Evolutionary conservation across 1,140 invertebrate species (phyloP), one percentile per base, ranked within the genome.

Genomic region (Fragariocoptes setiger): DNA sequence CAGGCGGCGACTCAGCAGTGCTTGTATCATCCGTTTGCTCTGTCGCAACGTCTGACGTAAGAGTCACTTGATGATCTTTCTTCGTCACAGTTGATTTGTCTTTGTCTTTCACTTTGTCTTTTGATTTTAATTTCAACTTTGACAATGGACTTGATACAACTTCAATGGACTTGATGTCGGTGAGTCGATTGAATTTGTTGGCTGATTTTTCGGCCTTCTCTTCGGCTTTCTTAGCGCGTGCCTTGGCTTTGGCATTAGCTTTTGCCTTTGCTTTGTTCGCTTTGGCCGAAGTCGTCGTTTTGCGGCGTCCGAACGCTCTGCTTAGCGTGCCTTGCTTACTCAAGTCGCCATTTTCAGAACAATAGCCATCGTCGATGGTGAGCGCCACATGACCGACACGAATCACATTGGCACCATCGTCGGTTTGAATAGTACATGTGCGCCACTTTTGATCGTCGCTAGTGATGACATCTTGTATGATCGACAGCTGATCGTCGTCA

Each of bases 401-500:
- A n/a, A n/a, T n/a, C n/a, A n/a, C n/a, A n/a, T n/a, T n/a, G n/a
- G n/a, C n/a, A n/a, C n/a, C n/a, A n/a, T n/a, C n/a, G n/a, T 31
- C 25, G 8, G 25, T 31, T 31, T 31, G 25, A 31, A 31, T 31
- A n/a, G 25, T 31, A 31, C 25, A 31, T 8, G 25, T 31, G 25
- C 25, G 25, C 25, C 21, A 39, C 13, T 41, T 37, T 21, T 41
- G 37, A 5, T 42, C 22, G 13, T 3, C 14, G 36, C 20, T 15
- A 4, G 14, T 22, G 40, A 4, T 37, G 31, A 41, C 40, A 39
- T 35, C 40, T 16, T 42, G 21, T n/a, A 42, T 42, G 16, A 42
- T 31, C 22, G n/a, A 37, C 17, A 35, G 17, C 5, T 37, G 22
- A n/a, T 42, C 41, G 36, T 20, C 14, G 14, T 38, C 37, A n/a